These are phyloP conservation scores for Pheosia gnoma DNA, from an alignment of 2,888 invertebrate genomes.

Conservation along the genomic window DNA sequence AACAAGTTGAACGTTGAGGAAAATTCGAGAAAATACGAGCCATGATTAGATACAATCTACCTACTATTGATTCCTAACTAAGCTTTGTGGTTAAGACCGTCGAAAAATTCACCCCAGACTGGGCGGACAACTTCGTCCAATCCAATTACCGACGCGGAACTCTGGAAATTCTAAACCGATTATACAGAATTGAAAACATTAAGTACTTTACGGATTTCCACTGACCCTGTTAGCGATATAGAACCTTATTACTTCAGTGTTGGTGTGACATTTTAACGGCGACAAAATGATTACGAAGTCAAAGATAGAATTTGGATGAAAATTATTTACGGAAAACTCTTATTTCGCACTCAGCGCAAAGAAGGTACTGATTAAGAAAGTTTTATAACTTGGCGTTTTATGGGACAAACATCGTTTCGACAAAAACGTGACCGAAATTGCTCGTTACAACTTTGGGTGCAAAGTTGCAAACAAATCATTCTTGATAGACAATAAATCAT, in stretches of 20 bases:
- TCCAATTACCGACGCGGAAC: conserved; percentile 81
- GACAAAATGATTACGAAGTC: conserved; percentile 65
- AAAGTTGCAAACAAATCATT: conserved; percentile 38
- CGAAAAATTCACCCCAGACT: conserved; percentile 68
- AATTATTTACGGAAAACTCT: conserved; percentile 77
- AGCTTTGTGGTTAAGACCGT: conserved; percentile 54
- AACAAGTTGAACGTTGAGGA: conserved; percentile 12
- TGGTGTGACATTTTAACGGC: conserved; percentile 53
- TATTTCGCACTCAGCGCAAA: conserved; percentile 69
- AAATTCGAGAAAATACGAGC: conserved; percentile 34
- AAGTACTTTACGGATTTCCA: conserved; percentile 77
- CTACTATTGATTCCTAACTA: conserved; percentile 60
- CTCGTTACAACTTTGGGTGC: conserved; percentile 48
- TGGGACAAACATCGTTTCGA: conserved; percentile 63
- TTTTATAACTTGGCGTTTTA: conserved; percentile 71
- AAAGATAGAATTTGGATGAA: conserved; percentile 76
- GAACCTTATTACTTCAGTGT: conserved; percentile 57
- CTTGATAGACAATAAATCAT: conserved; percentile 29
- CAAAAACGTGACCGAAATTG: conserved; percentile 61
- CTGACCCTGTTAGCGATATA: conserved; percentile 50
- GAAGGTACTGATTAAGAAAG: conserved; percentile 76
- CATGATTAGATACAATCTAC: conserved; percentile 46
- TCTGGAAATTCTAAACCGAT: conserved; percentile 84
- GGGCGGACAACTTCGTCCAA: conserved; percentile 69
- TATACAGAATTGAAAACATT: conserved; percentile 84